Percentiles rank a stretch among this genome's conserved stretches.
Evolutionary conservation across 2,888 invertebrate genomes (phyloP).

Genomic region (Lasioglossum pauxillum): DNA sequence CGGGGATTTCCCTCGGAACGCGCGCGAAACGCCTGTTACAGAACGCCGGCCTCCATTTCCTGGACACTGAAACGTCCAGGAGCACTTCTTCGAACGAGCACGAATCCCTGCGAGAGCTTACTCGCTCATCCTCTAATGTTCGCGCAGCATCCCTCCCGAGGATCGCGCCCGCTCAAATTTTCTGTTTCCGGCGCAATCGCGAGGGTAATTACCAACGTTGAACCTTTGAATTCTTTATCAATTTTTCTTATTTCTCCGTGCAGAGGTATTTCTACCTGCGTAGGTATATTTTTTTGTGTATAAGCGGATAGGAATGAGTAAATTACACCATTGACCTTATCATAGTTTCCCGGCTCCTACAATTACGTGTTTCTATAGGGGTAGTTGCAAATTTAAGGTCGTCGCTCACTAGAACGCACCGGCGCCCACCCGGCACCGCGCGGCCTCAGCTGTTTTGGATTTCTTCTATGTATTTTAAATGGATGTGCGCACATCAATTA

Average conservation of each 20-base stretch:
- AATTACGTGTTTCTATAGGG: not conserved
- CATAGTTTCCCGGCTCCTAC: too few relatives aligned
- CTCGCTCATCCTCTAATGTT: not conserved
- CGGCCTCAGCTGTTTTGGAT: too few relatives aligned
- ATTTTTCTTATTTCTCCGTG: not conserved
- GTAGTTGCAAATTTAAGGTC: too few relatives aligned
- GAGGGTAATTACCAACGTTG: not conserved
- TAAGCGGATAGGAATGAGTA: not conserved
- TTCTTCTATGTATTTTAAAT: too few relatives aligned
- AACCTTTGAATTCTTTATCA: not conserved
- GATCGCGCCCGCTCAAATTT: not conserved
- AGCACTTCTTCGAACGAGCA: conserved; percentile 8
- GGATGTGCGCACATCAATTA: too few relatives aligned
- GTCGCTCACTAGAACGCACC: too few relatives aligned
- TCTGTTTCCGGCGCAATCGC: not conserved
- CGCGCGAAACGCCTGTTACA: conserved; percentile 9
- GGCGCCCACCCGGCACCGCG: too few relatives aligned
- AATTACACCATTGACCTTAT: not conserved
- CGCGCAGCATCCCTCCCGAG: not conserved
- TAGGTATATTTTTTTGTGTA: not conserved
- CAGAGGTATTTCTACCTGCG: not conserved
- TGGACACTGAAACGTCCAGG: not conserved
- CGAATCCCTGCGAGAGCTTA: not conserved
- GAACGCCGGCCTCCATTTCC: conserved; percentile 10
- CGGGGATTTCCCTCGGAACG: not conserved